A percentile compares a stretch with the other conserved stretches of the same genome.
Evolutionary conservation across 2,888 invertebrate species (phyloP).

Genomic region (Venusia cambrica): DNA sequence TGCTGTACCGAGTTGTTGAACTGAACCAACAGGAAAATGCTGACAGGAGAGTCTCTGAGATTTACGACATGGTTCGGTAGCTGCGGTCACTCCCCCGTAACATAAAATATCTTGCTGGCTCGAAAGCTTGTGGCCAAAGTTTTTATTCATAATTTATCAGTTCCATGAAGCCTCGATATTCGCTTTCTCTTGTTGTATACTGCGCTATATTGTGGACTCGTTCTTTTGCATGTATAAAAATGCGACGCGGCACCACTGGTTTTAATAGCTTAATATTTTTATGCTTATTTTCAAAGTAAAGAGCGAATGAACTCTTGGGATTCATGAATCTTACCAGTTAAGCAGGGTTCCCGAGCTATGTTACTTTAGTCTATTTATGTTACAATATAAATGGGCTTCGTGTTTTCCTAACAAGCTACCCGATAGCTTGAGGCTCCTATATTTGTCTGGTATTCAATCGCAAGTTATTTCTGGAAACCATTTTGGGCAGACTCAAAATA

Average conservation of each 20-base stretch:
- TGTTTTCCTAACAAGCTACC: constrained; percentile 33
- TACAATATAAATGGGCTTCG: constrained; percentile 32
- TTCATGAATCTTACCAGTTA: constrained; percentile 21
- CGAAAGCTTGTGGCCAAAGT: constrained; percentile 30
- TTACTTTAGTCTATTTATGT: constrained; percentile 25
- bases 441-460: constrained; percentile 37
- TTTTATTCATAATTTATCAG: constrained; percentile 31
- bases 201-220: constrained; percentile 42
- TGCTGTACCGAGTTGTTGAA: constrained; percentile 49
- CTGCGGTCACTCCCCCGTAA: constrained; percentile 51
- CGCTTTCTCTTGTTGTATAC: constrained; percentile 40
- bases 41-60: constrained; percentile 47
- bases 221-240: constrained; percentile 48
- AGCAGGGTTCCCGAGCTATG: constrained; percentile 13
- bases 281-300: constrained; percentile 38
- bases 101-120: constrained; percentile 39
- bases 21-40: constrained; percentile 51
- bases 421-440: constrained; percentile 31
- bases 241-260: constrained; percentile 36
- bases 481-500: constrained; percentile 61
- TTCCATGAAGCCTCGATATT: constrained; percentile 39
- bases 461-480: constrained; percentile 40
- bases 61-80: constrained; percentile 54
- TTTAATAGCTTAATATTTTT: constrained; percentile 29
- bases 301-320: constrained; percentile 25